Evolutionary conservation across 2,113 vertebrate species (phyloP), one percentile per base, ranked within the genome.

Genomic region (Lycocorax pyrrhopterus): DNA sequence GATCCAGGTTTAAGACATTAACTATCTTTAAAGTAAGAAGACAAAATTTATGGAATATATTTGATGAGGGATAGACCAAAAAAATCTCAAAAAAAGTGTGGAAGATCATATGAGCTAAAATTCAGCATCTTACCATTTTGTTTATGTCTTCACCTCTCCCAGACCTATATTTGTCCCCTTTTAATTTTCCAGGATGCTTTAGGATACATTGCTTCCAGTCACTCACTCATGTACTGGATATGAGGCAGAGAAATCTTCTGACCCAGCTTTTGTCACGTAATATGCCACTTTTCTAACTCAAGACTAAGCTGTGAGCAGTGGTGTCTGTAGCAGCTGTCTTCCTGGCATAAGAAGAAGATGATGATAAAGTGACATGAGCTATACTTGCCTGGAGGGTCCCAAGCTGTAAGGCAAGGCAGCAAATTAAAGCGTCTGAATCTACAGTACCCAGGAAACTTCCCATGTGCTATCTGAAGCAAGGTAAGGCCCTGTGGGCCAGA

Each of bases 41-140:
- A 4, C 4, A 53, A 90, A n/a, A 10, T 55, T 81, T 66, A 51
- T 26, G 20, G 13, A 71, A 55, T 1, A 21, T 62, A 7, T 69
- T 77, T 4, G 1, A 73, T 37, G 62, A 23, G 1, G 3, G 3
- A 69, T 6, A 62, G 8, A 55, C 30, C 0, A 23, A 75, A 62
- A 37, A 46, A 33, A 68, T 0, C 0, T 10, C 20, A 10, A 44
- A 83, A 74, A 41, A 73, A 12, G 0, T 20, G 2, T 47, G 10
- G 59, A 19, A 82, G 17, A 44, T 52, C 16, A 8, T 23, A 26
- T 47, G 9, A 87, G 16, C 6, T 71, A 77, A 80, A 87, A 67
- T 71, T 35, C 68, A 23, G 1, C 18, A 13, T 51, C 6, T 59
- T 89, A 35, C 4, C 0, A 62, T 59, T 63, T 91, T 58, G 33